phyloP scores from a whole-genome alignment of 2,113 vertebrate species.

The Ophthalmolycus amberensis region DNA sequence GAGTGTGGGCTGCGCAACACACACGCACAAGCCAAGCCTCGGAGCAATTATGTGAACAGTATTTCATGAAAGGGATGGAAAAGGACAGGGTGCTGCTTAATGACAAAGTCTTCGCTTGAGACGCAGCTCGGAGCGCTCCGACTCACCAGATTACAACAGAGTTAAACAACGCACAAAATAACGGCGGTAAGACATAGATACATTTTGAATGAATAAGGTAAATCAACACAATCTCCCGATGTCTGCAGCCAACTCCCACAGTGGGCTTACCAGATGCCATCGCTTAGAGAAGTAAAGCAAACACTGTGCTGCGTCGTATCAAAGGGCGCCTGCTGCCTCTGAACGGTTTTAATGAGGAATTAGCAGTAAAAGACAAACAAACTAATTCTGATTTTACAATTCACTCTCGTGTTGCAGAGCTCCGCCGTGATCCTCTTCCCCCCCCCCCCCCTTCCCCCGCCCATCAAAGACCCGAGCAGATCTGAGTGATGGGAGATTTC shows the following conservation, averaged over 20 bases:
- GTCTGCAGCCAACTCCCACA: conserved; percentile 60
- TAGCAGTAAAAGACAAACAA: conserved; percentile 73
- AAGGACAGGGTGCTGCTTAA: conserved; percentile 36
- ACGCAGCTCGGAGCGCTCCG: conserved; percentile 20
- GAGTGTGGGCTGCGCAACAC: conserved; percentile 37
- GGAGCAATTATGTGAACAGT: conserved; percentile 56
- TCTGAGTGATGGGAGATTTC: conserved; percentile 64
- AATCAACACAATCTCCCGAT: conserved; percentile 55
- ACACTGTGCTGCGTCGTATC: conserved; percentile 69
- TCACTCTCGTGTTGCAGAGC: conserved; percentile 38
- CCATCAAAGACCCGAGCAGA: conserved; percentile 67
- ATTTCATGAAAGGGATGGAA: conserved; percentile 47
- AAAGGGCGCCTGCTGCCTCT: conserved; percentile 76
- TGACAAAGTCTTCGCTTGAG: conserved; percentile 23
- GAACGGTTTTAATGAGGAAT: conserved; percentile 79
- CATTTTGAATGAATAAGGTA: conserved; percentile 58
- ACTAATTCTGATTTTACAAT: conserved; percentile 64
- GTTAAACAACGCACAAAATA: conserved; percentile 12
- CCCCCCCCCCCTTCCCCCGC: conserved; percentile 4
- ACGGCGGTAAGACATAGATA: conserved; percentile 42
- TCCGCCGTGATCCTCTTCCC: neutral
- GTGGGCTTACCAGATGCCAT: conserved; percentile 60
- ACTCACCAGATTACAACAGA: conserved; percentile 42
- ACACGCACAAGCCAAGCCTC: conserved; percentile 35
- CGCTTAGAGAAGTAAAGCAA: conserved; percentile 70